These are phyloP conservation scores for Chymomyza procnemis DNA, from an alignment of 2,888 invertebrate genomes.

Conservation along the genomic window DNA sequence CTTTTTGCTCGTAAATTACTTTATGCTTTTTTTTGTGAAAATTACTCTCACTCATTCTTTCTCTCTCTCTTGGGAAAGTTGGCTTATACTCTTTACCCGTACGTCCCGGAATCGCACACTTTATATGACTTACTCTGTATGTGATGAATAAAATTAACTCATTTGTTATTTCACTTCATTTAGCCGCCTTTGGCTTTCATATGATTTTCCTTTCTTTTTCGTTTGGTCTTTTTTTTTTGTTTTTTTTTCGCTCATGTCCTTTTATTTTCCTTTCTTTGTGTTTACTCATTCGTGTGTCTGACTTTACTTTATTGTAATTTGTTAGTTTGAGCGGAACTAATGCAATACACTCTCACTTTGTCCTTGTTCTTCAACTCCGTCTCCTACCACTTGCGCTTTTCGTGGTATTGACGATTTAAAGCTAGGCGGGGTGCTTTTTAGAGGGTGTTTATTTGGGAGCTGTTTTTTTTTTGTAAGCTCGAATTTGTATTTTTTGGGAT, in stretches of 20 bases:
- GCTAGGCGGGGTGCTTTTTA: too few relatives aligned
- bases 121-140: too few relatives aligned
- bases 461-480: too few relatives aligned
- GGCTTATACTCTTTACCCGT: background rate
- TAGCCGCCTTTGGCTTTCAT: background rate
- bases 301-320: background rate
- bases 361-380: background rate
- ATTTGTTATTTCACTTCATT: constrained; percentile 3
- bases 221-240: constrained; percentile 4
- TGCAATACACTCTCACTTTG: background rate
- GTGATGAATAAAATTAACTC: too few relatives aligned
- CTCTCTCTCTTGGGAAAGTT: too few relatives aligned
- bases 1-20: constrained; percentile 50
- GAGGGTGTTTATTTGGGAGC: too few relatives aligned
- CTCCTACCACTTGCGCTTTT: background rate
- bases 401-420: too few relatives aligned
- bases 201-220: background rate
- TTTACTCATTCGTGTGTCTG: constrained; percentile 27
- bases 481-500: too few relatives aligned
- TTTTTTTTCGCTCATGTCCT: constrained; percentile 28
- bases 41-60: background rate
- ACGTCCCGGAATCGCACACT: too few relatives aligned
- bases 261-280: constrained; percentile 28
- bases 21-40: constrained; percentile 22
- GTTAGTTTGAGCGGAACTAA: background rate